Evolutionary conservation across 1,140 invertebrate species (phyloP), one percentile per base, ranked within the genome.

Genomic region (Ptiloglossa arizonensis): DNA sequence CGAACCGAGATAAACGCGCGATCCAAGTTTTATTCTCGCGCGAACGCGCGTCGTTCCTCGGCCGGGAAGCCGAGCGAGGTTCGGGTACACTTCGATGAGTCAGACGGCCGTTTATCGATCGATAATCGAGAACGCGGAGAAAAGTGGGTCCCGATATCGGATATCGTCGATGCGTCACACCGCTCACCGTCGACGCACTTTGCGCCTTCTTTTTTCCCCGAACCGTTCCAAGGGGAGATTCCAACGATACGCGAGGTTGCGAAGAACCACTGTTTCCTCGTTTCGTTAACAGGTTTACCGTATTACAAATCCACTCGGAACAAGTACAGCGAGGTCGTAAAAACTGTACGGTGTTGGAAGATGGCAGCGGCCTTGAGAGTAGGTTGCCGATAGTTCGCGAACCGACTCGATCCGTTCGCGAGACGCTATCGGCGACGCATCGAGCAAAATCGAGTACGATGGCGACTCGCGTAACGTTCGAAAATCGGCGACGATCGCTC

Each of bases 71-170:
- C 17, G 24, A 35, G 5, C 32, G 3, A 52, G 24, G 62, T 64
- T 54, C 48, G 62, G 29, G 44, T 38, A 17, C 35, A 24, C 17
- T 13, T 19, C 0, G 54, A 50, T 83, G 83, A 80, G 17, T 85
- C 78, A 84, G n/a, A 5, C 50, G 9, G 6, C 15, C 13, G 29
- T 62, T 80, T 77, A 80, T 84, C 63, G 83, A 84, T 77, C n/a
- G 68, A 32, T 69, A 84, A 84, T 72, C 46, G 77, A 76, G 9
- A 69, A 64, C 19, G 66, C 13, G 11, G 0, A 35, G 35, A 27
- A n/a, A n/a, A 66, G 38, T 22, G 6, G 4, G 19, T n/a, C 9
- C 22, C 62, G 52, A 54, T 83, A 76, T 44, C 11, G 59, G 32
- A 54, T 72, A 63, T 46, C 68, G 24, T 1, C 69, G 50, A 68